A percentile compares a stretch with the other conserved stretches of the same genome.
These are phyloP conservation scores for Arbacia lixula DNA, from an alignment of 53 echinoderm and acorn worm genomes.

Conservation along the genomic window DNA sequence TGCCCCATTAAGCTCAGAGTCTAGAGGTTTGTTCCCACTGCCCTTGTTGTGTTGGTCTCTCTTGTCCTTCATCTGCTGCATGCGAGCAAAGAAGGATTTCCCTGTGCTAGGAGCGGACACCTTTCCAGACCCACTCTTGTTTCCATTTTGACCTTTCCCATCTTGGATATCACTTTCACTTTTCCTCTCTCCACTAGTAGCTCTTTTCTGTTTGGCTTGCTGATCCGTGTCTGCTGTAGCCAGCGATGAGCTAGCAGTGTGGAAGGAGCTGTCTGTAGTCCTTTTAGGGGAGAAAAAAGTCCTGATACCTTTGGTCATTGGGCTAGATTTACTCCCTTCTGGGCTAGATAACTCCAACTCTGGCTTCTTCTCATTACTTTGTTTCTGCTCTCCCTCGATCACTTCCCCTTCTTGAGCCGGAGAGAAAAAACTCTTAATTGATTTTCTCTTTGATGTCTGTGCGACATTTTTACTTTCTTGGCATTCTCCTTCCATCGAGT, in stretches of 20 bases:
- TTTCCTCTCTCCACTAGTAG: too few species aligned
- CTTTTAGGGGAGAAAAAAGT: conserved; percentile 54
- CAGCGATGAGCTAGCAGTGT: too few species aligned
- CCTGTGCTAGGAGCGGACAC: too few species aligned
- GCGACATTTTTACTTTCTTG: background rate
- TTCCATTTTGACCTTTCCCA: background rate
- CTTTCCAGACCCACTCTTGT: background rate
- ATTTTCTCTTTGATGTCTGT: conserved; percentile 10
- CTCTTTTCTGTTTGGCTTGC: too few species aligned
- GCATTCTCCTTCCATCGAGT: background rate
- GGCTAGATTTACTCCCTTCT: background rate
- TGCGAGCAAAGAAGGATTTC: conserved; percentile 29
- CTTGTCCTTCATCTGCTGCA: conserved; percentile 36
- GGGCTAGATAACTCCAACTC: background rate
- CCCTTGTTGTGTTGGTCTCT: conserved; percentile 10
- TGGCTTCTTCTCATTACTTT: background rate
- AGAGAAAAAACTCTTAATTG: conserved; percentile 46
- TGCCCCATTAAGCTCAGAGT: too few species aligned
- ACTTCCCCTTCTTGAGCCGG: too few species aligned
- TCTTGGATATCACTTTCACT: background rate
- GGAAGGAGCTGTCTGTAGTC: too few species aligned
- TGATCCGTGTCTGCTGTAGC: too few species aligned
- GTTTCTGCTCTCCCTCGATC: too few species aligned
- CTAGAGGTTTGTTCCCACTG: background rate
- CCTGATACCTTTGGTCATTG: conserved; percentile 51